Conservation (phyloP, 1,140 invertebrate species). For the Drosophila seguyi region DNA sequence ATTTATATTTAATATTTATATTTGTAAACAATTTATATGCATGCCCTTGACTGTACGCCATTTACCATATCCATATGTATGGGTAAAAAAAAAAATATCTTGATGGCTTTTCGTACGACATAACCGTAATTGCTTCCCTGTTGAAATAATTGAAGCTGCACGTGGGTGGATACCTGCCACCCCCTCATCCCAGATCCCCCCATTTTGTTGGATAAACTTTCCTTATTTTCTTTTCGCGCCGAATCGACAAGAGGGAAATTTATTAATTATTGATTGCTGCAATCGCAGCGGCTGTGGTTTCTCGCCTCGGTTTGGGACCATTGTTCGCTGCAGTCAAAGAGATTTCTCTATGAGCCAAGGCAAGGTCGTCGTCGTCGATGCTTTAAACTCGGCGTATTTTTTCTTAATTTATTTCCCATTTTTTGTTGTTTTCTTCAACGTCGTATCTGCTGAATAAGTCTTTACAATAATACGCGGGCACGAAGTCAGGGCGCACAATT, state of each 20-base stretch:
- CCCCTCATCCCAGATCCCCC: slow-evolving; percentile 1
- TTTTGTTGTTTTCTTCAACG: background rate
- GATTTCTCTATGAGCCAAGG: slow-evolving; percentile 53
- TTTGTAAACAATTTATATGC: background rate
- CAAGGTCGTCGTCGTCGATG: slow-evolving; percentile 65
- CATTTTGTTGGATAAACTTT: slow-evolving; percentile 8
- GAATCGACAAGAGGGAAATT: slow-evolving; percentile 69
- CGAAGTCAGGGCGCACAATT: slow-evolving; percentile 48
- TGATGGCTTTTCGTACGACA: slow-evolving; percentile 78
- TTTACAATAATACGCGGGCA: slow-evolving; percentile 70
- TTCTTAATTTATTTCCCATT: slow-evolving; percentile 16
- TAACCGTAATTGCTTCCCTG: slow-evolving; percentile 77
- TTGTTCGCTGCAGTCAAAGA: slow-evolving; percentile 53
- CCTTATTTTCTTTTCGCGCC: slow-evolving; percentile 10
- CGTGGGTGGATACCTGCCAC: slow-evolving; percentile 42
- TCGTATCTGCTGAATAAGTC: slow-evolving; percentile 50
- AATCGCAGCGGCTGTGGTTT: slow-evolving; percentile 35
- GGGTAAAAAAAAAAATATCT: slow-evolving; percentile 63
- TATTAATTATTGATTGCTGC: slow-evolving; percentile 73
- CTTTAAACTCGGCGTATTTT: slow-evolving; percentile 29
- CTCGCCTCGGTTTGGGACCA: slow-evolving; percentile 11
- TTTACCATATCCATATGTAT: slow-evolving; percentile 25
- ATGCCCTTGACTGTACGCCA: slow-evolving; percentile 13
- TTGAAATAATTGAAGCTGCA: slow-evolving; percentile 57
- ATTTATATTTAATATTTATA: background rate